Conservation (phyloP, 2,113 vertebrate genomes). For the Daubentonia madagascariensis region DNA sequence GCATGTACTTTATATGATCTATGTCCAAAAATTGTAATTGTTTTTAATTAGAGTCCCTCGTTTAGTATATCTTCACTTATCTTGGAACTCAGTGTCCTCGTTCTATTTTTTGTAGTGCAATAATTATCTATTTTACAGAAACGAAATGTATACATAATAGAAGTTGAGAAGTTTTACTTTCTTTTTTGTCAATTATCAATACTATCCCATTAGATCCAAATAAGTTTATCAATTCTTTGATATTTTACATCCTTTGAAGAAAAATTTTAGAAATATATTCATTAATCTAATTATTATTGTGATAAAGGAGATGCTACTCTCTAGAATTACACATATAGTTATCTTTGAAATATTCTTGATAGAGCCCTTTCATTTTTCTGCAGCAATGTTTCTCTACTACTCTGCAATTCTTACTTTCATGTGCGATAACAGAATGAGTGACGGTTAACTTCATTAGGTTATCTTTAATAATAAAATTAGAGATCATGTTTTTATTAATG, state of each 20-base stretch:
- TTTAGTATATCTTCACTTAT: neutral
- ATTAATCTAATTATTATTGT: neutral
- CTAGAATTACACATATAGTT: neutral
- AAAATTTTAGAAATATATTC: neutral
- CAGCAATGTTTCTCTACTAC: neutral
- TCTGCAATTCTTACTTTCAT: neutral
- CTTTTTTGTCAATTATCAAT: neutral
- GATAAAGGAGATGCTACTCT: neutral
- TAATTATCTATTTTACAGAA: neutral
- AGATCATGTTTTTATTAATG: neutral
- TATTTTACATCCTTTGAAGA: neutral
- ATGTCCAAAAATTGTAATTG: neutral
- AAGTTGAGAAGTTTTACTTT: neutral
- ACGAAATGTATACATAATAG: neutral
- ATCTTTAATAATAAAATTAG: neutral
- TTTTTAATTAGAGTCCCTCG: neutral
- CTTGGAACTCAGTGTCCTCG: neutral
- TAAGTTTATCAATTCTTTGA: neutral
- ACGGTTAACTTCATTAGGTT: neutral
- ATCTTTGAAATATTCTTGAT: neutral
- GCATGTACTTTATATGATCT: neutral
- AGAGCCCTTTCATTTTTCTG: neutral
- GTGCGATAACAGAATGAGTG: neutral
- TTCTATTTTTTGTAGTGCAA: neutral
- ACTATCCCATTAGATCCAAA: neutral